Evolutionary conservation across 2,888 invertebrate genomes (phyloP), one percentile per base, ranked within the genome.

Genomic region (Drosophila kanekoi): DNA sequence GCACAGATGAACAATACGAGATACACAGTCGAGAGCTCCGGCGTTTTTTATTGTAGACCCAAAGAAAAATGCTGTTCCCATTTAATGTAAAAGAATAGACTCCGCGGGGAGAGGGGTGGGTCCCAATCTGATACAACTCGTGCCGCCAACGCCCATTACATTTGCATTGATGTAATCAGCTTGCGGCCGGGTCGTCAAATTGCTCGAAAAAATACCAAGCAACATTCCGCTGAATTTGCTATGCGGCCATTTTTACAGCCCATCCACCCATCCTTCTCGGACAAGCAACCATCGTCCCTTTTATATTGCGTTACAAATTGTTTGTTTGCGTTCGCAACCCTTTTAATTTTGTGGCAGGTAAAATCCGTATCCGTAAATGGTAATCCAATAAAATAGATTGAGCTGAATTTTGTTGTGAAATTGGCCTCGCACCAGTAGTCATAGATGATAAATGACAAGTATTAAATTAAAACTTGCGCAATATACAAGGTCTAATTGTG

Each of bases 151-250:
- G 14, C 45, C 69, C 75, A 68, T 79, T 52, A 49, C 74, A 89
- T 84, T 84, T 89, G 85, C 89, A 84, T 89, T 84, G 89, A 89
- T 84, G 79, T 84, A 89, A 89, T 84, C 87, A 81, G 87, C 87
- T 86, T 84, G 85, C 70, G 87, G 85, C 61, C 74, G 72, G 57
- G 72, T 68, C 62, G 65, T 68, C 87, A 86, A 83, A 88, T 88
- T 77, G 78, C 64, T 81, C 40, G 44, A 66, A 64, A 72, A 66
- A 86, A 74, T 60, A 49, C 72, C 66, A 61, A 67, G 51, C 61
- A 64, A 67, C 81, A 81, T 73, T 79, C 72, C 77, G 61, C 70
- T 62, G 79, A 85, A 82, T 82, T 82, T 72, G 77, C 71, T 59
- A 56, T 70, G 58, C 61, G 61, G 51, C 9, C 40, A 57, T 65